A percentile compares a stretch with the other conserved stretches of the same genome.
These are phyloP conservation scores for Phania funesta DNA, from an alignment of 2,888 invertebrate species.

Conservation along the genomic window DNA sequence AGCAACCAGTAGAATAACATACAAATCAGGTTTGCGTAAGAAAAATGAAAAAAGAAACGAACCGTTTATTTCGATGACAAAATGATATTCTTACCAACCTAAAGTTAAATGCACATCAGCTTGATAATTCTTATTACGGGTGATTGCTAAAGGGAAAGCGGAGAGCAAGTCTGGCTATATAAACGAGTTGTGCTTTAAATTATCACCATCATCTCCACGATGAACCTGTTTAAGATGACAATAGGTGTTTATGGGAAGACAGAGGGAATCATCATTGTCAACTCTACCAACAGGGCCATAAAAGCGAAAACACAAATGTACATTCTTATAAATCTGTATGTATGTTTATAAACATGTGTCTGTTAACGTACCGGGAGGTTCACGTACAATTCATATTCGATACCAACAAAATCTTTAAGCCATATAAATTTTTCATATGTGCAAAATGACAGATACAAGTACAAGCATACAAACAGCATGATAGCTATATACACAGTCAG, in stretches of 20 bases:
- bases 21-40: slow-evolving; percentile 11
- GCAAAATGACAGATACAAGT: background rate
- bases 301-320: background rate
- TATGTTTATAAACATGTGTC: background rate
- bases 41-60: background rate
- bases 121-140: slow-evolving; percentile 19
- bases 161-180: background rate
- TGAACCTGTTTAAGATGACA: slow-evolving; percentile 48
- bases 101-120: slow-evolving; percentile 35
- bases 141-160: background rate
- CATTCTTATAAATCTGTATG: background rate
- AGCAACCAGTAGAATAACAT: slow-evolving; percentile 28
- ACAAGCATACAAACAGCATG: slow-evolving; percentile 15
- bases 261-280: slow-evolving; percentile 34
- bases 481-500: background rate
- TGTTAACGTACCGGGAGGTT: background rate
- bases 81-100: slow-evolving; percentile 31
- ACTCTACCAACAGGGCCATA: background rate
- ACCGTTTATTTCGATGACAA: slow-evolving; percentile 28
- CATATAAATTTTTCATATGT: slow-evolving; percentile 18
- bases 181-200: slow-evolving; percentile 41
- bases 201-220: slow-evolving; percentile 18
- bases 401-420: slow-evolving; percentile 17
- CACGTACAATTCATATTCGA: background rate
- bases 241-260: slow-evolving; percentile 32